Conservation (phyloP, 35 echinoderm and acorn worm species). For the Diadema setosum region DNA sequence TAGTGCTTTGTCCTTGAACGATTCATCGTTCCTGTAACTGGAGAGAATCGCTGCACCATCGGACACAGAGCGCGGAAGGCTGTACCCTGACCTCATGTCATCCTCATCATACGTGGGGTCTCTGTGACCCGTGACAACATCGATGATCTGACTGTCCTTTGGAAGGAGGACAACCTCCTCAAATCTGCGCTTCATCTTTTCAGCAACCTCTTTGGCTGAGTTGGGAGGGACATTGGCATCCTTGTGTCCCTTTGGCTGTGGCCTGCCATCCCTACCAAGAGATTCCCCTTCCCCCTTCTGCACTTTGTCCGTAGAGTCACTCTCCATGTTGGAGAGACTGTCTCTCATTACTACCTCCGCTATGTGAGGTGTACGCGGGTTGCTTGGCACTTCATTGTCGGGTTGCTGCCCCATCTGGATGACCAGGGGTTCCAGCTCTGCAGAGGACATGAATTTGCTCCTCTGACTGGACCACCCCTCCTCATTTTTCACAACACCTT, state of each 20-base stretch:
- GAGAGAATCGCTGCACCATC: not conserved
- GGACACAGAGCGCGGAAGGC: not conserved
- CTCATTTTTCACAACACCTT: too few relatives aligned
- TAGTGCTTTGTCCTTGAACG: not conserved
- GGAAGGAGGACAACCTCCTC: not conserved
- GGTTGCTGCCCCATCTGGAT: not conserved
- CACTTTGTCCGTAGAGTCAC: not conserved
- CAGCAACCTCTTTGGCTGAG: not conserved
- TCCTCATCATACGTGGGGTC: not conserved
- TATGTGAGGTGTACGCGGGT: conserved; percentile 20
- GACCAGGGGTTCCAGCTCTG: conserved; percentile 1
- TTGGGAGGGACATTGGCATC: not conserved
- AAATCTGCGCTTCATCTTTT: not conserved
- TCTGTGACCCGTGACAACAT: not conserved
- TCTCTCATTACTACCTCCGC: not conserved
- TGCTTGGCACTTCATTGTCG: not conserved
- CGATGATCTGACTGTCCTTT: not conserved
- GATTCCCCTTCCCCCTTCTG: not conserved
- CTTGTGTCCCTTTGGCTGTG: not conserved
- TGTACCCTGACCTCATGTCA: not conserved
- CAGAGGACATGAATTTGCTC: not conserved
- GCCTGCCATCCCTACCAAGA: not conserved
- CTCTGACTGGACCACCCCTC: not conserved
- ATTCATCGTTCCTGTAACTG: not conserved
- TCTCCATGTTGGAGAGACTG: not conserved